A percentile compares a stretch with the other conserved stretches of the same genome.
Conservation (phyloP, 2,888 invertebrate species). For the Polymixis lichenea region DNA sequence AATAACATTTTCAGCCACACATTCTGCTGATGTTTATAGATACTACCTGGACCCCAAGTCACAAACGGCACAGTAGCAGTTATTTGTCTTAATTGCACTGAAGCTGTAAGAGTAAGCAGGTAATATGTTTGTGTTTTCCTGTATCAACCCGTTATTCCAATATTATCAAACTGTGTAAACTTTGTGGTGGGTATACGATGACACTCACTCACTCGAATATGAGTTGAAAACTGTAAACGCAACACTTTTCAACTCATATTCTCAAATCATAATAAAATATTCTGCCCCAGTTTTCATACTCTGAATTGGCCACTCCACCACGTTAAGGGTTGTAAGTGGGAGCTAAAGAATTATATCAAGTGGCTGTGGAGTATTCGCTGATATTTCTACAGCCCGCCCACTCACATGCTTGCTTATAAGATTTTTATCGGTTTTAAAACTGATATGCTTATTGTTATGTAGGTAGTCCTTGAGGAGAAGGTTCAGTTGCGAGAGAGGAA, state of each 20-base stretch:
- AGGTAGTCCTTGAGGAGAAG: not conserved
- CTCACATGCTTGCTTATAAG: slow-evolving; percentile 18
- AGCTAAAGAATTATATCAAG: slow-evolving; percentile 57
- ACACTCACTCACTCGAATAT: not conserved
- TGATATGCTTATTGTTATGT: not conserved
- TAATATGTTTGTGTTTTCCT: not conserved
- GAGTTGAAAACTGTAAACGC: too few species aligned
- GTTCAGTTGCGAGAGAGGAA: not conserved
- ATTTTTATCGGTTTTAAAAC: slow-evolving; percentile 17
- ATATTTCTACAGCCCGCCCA: slow-evolving; percentile 30
- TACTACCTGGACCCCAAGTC: too few species aligned
- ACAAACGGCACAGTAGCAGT: not conserved
- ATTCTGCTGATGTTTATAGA: not conserved
- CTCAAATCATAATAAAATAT: slow-evolving; percentile 27
- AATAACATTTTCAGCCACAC: too few species aligned
- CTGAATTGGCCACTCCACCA: slow-evolving; percentile 35
- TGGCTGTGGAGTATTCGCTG: slow-evolving; percentile 27
- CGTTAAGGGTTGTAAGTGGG: slow-evolving; percentile 51
- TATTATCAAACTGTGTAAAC: not conserved
- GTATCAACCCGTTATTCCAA: not conserved
- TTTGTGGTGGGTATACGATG: not conserved
- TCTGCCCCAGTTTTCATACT: slow-evolving; percentile 15
- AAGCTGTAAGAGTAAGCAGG: not conserved
- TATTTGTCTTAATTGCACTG: not conserved
- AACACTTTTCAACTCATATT: slow-evolving; percentile 11